These are phyloP conservation scores for Mormyrus lacerda DNA, from an alignment of 2,113 vertebrate species.

Conservation along the genomic window DNA sequence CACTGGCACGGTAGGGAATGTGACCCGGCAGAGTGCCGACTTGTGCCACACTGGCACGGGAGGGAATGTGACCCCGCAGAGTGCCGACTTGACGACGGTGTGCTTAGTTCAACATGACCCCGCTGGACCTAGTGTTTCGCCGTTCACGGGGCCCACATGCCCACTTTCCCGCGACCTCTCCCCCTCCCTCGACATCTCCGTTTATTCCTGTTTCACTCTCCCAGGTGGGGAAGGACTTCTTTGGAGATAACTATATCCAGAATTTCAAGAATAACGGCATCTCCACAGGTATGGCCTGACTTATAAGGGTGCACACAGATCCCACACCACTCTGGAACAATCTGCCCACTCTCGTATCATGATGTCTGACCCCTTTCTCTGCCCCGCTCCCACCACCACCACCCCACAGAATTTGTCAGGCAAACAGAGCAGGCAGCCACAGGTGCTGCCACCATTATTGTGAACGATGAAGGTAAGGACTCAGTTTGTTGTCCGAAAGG, in stretches of 20 bases:
- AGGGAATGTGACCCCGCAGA: not conserved
- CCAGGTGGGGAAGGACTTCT: slow-evolving; percentile 92
- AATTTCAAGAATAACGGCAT: slow-evolving; percentile 85
- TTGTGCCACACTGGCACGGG: slow-evolving; percentile 28
- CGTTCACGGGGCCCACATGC: no score
- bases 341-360: not conserved
- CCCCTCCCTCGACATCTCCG: slow-evolving; percentile 13
- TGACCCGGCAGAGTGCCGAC: slow-evolving; percentile 12
- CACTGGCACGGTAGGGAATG: slow-evolving; percentile 9
- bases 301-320: not conserved
- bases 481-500: not conserved
- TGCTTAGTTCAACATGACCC: not conserved
- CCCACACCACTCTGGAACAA: not conserved
- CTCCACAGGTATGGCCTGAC: slow-evolving; percentile 73
- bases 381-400: slow-evolving; percentile 45
- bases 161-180: not conserved
- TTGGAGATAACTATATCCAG: slow-evolving; percentile 88
- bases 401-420: slow-evolving; percentile 72
- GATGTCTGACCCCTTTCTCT: not conserved
- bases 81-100: not conserved
- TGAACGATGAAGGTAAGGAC: slow-evolving; percentile 78
- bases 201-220: slow-evolving; percentile 51
- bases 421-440: slow-evolving; percentile 82
- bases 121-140: not conserved
- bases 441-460: slow-evolving; percentile 85